Base-by-base conservation (phyloP, 2,113 vertebrate genomes). In the Albula glossodonta region DNA sequence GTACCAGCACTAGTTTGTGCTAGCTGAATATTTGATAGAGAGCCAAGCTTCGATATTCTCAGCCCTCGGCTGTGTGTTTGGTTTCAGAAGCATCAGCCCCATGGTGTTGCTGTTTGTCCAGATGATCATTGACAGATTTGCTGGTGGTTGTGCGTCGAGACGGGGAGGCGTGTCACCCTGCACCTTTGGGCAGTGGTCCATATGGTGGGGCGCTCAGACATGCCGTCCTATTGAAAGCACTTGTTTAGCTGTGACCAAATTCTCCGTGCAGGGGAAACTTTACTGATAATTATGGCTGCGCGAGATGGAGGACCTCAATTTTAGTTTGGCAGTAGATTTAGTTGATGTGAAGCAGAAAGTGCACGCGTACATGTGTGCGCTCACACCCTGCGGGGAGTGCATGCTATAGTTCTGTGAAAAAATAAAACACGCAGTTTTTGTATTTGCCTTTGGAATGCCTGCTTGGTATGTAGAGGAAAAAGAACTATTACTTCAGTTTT, bases 311-410 rank as follows among this genome's bases (percentile, higher is more conserved):
- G 1, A 10, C n/a, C 70, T 74, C 7, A 9, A 8, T 74, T 31
- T 74, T 74, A 10, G n/a, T 8, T n/a, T 19, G 70, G 22, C 22
- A 31, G 22, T 22, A 10, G 10, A n/a, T 8, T n/a, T 17, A 3
- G 63, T 22, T 70, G n/a, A 70, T 70, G 17, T 95, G 63, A 70
- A 70, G 31, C 6, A 25, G 57, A 66, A 48, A 2, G 57, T 5
- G 51, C 31, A 41, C 31, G 31, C 31, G 31, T 41, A 41, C 31
- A 41, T 41, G 31, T 41, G 31, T 41, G 31, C 1, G 31, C 31
- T 41, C 31, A 41, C 31, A 41, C 31, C 31, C 31, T 41, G 31
- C 31, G 31, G 31, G 31, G 31, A 41, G 31, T 41, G 31, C 31
- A 41, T 41, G 31, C 31, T 41, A 41, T 41, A 41, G 31, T 56